A percentile compares a stretch with the other conserved stretches of the same genome.
phyloP scores from a whole-genome alignment of 2,888 invertebrate genomes.

The Sphaerophoria taeniata region DNA sequence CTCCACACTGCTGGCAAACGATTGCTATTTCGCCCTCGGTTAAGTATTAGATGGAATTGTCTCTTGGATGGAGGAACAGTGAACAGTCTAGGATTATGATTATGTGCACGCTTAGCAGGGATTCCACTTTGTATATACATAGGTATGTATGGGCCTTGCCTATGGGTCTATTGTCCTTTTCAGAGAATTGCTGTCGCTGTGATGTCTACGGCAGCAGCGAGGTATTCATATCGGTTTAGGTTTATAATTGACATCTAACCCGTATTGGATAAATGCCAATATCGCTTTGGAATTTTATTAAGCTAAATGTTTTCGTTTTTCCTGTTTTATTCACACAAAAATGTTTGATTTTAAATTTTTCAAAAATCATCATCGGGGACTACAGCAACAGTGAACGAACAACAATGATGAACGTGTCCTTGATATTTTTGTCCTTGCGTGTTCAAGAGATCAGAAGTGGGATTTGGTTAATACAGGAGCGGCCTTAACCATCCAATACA shows the following conservation, averaged over 20 bases:
- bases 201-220: neutral
- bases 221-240: conserved; percentile 33
- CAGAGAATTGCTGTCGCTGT: conserved; percentile 5
- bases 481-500: conserved; percentile 38
- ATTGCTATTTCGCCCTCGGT: conserved; percentile 1
- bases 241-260: conserved; percentile 49
- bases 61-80: conserved; percentile 6
- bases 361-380: too few relatives aligned
- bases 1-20: too few relatives aligned
- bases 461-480: conserved; percentile 53
- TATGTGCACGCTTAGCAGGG: conserved; percentile 35
- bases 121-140: neutral
- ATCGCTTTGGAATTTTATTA: neutral
- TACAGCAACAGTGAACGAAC: neutral
- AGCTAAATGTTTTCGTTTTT: neutral
- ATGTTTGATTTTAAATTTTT: conserved; percentile 32
- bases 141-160: neutral
- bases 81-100: conserved; percentile 53
- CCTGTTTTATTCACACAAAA: conserved; percentile 36
- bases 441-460: conserved; percentile 12
- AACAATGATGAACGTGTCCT: conserved; percentile 15
- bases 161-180: conserved; percentile 45
- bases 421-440: conserved; percentile 32
- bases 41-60: conserved; percentile 22
- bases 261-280: conserved; percentile 47